Evolutionary conservation across 2,888 invertebrate species (phyloP).

Genomic region (Sclerodermus sp.): DNA sequence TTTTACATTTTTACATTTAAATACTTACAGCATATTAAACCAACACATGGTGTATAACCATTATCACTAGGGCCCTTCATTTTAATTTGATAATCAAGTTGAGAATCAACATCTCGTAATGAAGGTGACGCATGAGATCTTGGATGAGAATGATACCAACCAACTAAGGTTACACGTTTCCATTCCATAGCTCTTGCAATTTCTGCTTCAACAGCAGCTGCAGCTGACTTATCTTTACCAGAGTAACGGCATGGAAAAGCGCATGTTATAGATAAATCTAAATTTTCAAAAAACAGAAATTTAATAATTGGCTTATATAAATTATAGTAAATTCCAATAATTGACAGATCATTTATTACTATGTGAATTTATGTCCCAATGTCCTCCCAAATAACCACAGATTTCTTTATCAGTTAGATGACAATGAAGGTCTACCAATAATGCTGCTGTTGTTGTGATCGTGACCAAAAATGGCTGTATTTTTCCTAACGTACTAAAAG

Average conservation of each 20-base stretch:
- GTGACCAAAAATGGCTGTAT: slow-evolving; percentile 91
- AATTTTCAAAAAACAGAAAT: slow-evolving; percentile 34
- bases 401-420: slow-evolving; percentile 93
- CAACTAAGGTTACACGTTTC: slow-evolving; percentile 79
- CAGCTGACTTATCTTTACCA: slow-evolving; percentile 76
- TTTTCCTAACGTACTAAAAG: slow-evolving; percentile 85
- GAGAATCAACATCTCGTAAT: slow-evolving; percentile 85
- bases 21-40: slow-evolving; percentile 85
- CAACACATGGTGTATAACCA: slow-evolving; percentile 91
- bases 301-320: not conserved
- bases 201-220: slow-evolving; percentile 76
- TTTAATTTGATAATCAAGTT: slow-evolving; percentile 91
- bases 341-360: slow-evolving; percentile 62
- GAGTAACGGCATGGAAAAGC: slow-evolving; percentile 87
- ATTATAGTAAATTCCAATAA: not conserved
- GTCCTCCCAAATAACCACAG: slow-evolving; percentile 93
- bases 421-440: slow-evolving; percentile 90
- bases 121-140: slow-evolving; percentile 85
- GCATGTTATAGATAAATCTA: slow-evolving; percentile 83
- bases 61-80: slow-evolving; percentile 91
- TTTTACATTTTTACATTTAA: slow-evolving; percentile 29
- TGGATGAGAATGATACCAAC: slow-evolving; percentile 97
- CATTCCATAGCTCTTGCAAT: slow-evolving; percentile 83
- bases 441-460: slow-evolving; percentile 81
- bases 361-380: slow-evolving; percentile 92